Base-by-base conservation (phyloP, 2,888 invertebrate species). In the Parasteatoda lunata region DNA sequence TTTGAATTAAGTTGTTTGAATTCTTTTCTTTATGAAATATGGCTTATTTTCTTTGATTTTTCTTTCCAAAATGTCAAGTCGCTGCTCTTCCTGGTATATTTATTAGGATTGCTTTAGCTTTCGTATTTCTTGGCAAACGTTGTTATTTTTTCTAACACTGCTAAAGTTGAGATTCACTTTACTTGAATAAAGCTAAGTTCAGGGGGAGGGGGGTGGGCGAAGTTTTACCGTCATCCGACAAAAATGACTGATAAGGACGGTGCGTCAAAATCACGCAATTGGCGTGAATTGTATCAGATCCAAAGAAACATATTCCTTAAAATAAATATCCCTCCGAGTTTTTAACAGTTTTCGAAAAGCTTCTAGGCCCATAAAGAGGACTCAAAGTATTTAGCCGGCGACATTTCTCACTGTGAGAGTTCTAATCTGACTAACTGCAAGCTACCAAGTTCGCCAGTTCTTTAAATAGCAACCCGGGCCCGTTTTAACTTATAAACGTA, bases 331-430 rank as follows among this genome's bases (percentile, higher is more conserved):
- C 52, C 47, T 54, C 54, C 77, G 68, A 47, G 54, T 68, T 66
- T 76, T 76, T 65, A 59, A 76, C 45, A 64, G 51, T 78, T 73
- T 73, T 72, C 80, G 65, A 48, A 80, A 80, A 80, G 80, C 80
- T 52, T 73, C 48, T n/a, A 59, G 30, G 69, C 81, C 52, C 81
- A 81, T 81, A 81, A 81, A 81, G 65, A 81, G 81, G 81, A 59
- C 73, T 81, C 69, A 75, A 75, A 54, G 68, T 81, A 81, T 81
- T 81, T 81, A 81, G 54, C 66, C 69, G 73, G 49, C 48, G 75
- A 59, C 81, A 75, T 81, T 81, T 75, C 59, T 81, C 81, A 75
- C 81, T n/a, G 54, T n/a, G 15, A 52, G 7, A 6, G 15, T 73
- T n/a, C 72, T 79, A 79, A 79, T 79, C 79, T 79, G 49, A 71